Evolutionary conservation across 2,797 vertebrate species (phyloP).

Genomic region (Lycodopsis pacificus): DNA sequence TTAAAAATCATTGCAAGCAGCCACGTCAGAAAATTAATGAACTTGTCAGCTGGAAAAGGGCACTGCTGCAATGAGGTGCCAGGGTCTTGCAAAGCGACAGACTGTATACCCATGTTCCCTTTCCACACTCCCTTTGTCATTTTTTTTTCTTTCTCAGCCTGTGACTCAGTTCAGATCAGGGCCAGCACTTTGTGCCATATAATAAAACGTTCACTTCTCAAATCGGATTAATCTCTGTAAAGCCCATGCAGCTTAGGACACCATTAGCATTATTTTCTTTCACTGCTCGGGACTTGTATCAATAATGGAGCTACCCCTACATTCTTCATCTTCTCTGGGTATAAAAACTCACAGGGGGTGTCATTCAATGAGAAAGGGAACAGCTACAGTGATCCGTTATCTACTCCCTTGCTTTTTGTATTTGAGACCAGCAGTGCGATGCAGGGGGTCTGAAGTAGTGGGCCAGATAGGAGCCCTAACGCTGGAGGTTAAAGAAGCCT

Average conservation of each 20-base stretch:
- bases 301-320: constrained; percentile 79
- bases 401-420: constrained; percentile 65
- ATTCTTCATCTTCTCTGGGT: constrained; percentile 75
- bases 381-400: constrained; percentile 68
- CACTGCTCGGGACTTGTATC: constrained; percentile 77
- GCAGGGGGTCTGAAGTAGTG: constrained; percentile 52
- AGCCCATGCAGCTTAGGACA: constrained; percentile 73
- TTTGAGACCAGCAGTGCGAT: constrained; percentile 41
- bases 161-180: constrained; percentile 74
- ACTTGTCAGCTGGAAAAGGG: constrained; percentile 78
- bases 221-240: constrained; percentile 82
- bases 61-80: constrained; percentile 67
- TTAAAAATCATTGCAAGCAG: constrained; percentile 73
- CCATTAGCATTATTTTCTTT: constrained; percentile 82
- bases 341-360: constrained; percentile 74
- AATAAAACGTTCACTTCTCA: constrained; percentile 79
- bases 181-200: constrained; percentile 66
- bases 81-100: constrained; percentile 67
- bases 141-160: constrained; percentile 52
- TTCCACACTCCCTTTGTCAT: constrained; percentile 66
- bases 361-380: constrained; percentile 71
- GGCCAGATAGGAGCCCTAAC: constrained; percentile 35
- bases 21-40: constrained; percentile 76
- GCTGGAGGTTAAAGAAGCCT: constrained; percentile 14
- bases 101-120: constrained; percentile 61